Evolutionary conservation across 2,113 vertebrate species (phyloP).

Genomic region (Tenebrosternarchus preto): DNA sequence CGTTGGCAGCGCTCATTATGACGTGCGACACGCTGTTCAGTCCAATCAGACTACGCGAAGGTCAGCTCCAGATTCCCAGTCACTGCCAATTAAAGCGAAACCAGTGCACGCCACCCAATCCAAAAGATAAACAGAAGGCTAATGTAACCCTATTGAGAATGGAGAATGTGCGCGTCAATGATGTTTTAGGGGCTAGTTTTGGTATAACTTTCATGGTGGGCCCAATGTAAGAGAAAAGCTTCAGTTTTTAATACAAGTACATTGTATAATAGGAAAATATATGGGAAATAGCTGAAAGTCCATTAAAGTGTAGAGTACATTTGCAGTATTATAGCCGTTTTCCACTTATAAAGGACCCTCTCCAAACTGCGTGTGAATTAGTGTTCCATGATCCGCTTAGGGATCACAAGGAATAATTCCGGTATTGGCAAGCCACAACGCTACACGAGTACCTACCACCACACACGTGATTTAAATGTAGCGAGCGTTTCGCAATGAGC

Average conservation of each 20-base stretch:
- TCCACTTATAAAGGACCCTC: too few species aligned
- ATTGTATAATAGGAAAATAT: too few species aligned
- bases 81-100: conserved; percentile 5
- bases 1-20: not conserved
- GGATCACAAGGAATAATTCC: not conserved
- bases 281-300: too few species aligned
- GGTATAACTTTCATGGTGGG: too few species aligned
- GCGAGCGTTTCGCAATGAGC: not conserved
- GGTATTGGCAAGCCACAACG: not conserved
- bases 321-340: too few species aligned
- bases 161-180: not conserved
- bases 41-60: not conserved
- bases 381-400: not conserved
- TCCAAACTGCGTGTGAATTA: too few species aligned
- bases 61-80: not conserved
- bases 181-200: too few species aligned
- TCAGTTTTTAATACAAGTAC: too few species aligned
- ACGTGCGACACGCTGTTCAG: not conserved
- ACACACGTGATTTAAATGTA: not conserved
- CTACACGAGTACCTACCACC: not conserved
- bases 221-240: too few species aligned
- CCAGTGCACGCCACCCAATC: not conserved
- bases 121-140: not conserved
- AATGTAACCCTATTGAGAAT: not conserved
- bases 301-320: too few species aligned